Conservation (phyloP, 2,113 vertebrate genomes). For the Sialia sialis region DNA sequence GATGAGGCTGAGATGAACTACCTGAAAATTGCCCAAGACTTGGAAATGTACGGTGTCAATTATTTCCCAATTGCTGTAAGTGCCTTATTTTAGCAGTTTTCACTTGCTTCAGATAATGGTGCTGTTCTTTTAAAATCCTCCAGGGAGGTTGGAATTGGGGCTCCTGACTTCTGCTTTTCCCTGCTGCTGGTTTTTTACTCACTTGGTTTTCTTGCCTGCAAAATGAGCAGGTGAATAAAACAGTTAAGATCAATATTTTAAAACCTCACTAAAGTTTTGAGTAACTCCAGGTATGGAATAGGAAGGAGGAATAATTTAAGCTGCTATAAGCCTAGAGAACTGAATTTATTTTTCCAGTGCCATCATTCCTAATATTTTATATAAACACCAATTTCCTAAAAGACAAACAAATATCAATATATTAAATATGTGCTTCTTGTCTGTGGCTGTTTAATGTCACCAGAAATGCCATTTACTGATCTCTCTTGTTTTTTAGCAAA, state of each 20-base stretch:
- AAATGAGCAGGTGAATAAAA: background rate
- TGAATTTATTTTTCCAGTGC: background rate
- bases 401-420: background rate
- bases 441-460: background rate
- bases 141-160: background rate
- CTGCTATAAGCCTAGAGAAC: background rate
- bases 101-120: background rate
- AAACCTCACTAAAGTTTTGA: background rate
- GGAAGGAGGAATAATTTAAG: background rate
- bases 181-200: background rate
- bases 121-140: background rate
- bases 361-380: background rate
- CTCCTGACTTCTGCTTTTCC: background rate
- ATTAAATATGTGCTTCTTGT: background rate
- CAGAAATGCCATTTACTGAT: background rate
- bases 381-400: background rate
- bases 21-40: conserved; percentile 90
- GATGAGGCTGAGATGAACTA: conserved; percentile 95
- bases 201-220: background rate
- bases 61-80: conserved; percentile 90
- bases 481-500: conserved; percentile 74
- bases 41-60: conserved; percentile 93
- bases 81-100: conserved; percentile 23
- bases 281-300: background rate
- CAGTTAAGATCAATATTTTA: background rate